Conservation (phyloP, 2,888 invertebrate species). For the Ischnura elegans region DNA sequence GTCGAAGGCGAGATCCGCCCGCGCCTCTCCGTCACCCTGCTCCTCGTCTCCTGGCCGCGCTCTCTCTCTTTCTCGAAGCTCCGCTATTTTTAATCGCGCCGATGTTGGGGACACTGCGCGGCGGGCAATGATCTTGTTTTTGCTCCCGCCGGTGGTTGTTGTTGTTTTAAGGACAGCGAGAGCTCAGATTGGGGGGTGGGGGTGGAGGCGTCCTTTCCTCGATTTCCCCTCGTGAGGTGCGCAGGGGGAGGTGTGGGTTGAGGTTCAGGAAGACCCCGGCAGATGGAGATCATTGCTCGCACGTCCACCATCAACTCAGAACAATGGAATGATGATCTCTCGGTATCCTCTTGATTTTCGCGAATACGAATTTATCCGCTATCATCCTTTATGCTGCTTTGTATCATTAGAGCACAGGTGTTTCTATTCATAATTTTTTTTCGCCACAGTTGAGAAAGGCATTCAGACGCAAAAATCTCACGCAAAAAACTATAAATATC, state of each 20-base stretch:
- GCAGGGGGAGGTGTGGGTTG: not conserved
- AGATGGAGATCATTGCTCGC: not conserved
- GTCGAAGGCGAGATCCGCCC: not conserved
- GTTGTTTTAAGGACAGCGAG: not conserved
- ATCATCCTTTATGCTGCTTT: too few relatives aligned
- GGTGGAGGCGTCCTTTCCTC: not conserved
- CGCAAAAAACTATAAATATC: too few relatives aligned
- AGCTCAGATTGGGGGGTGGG: not conserved
- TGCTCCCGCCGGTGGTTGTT: not conserved
- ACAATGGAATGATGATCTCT: too few relatives aligned
- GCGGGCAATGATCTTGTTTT: slow-evolving; percentile 23
- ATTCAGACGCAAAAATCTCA: too few relatives aligned
- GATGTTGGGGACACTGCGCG: slow-evolving; percentile 6
- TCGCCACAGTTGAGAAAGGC: too few relatives aligned
- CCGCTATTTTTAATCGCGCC: slow-evolving; percentile 27
- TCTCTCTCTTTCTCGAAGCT: not conserved
- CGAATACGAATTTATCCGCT: too few relatives aligned
- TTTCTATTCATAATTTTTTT: too few relatives aligned
- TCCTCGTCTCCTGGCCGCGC: not conserved
- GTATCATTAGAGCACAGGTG: too few relatives aligned
- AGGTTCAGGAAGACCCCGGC: not conserved
- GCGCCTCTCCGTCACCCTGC: not conserved
- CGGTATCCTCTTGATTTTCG: too few relatives aligned
- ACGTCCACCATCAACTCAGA: too few relatives aligned
- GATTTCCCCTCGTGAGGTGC: too few relatives aligned